phyloP scores from a whole-genome alignment of 2,113 vertebrate species.

The Podarcis raffonei region DNA sequence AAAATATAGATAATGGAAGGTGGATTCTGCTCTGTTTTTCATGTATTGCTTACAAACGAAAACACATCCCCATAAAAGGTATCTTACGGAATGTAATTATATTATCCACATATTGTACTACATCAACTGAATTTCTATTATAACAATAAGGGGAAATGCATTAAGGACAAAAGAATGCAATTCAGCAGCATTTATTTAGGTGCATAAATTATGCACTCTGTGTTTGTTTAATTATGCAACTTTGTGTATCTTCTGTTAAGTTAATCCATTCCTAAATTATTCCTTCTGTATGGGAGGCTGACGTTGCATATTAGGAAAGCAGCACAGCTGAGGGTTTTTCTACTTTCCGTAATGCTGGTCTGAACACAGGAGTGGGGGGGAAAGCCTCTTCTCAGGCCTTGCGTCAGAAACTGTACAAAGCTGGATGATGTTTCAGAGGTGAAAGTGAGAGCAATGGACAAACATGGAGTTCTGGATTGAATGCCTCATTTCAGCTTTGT shows the following conservation, averaged over 20 bases:
- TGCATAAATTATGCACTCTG: constrained; percentile 69
- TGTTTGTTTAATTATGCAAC: constrained; percentile 62
- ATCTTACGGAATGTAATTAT: constrained; percentile 66
- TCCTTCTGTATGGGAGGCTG: constrained; percentile 58
- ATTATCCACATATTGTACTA: constrained; percentile 60
- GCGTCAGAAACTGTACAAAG: neutral
- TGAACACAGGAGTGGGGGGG: neutral
- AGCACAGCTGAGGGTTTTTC: neutral
- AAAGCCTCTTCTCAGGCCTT: neutral
- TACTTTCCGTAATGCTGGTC: neutral
- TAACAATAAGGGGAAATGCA: constrained; percentile 63
- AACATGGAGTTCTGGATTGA: neutral
- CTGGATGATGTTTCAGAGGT: neutral
- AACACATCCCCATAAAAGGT: constrained; percentile 46
- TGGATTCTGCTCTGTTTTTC: constrained; percentile 6
- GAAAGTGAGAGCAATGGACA: neutral
- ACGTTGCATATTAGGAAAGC: constrained; percentile 24
- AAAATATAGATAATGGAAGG: constrained; percentile 19
- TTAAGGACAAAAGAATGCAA: constrained; percentile 64
- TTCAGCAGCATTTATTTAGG: constrained; percentile 67
- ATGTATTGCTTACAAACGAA: constrained; percentile 48
- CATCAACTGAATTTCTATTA: constrained; percentile 61
- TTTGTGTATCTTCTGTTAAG: constrained; percentile 71
- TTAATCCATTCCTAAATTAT: constrained; percentile 63
- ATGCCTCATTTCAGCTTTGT: neutral